Evolutionary conservation across 1,140 invertebrate species (phyloP), one percentile per base, ranked within the genome.

Genomic region (Aplysia californica): DNA sequence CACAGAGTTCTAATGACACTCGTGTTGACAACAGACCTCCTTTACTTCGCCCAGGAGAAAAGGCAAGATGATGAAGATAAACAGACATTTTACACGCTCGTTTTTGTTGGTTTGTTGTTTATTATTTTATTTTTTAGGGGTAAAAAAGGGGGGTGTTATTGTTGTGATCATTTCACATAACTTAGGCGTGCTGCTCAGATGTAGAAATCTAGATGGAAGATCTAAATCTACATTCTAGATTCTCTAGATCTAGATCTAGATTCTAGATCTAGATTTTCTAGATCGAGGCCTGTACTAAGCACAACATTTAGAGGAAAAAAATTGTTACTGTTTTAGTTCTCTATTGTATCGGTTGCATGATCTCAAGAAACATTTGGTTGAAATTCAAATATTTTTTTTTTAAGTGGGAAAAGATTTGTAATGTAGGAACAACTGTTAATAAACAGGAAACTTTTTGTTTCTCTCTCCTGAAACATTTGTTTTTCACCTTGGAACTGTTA

Each of bases 41-140:
- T 33, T 81, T 83, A 50, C 78, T 82, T 15, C 79, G 82, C 75
- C 85, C 85, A 36, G 82, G 85, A 67, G 85, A 87, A 81, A 80
- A 78, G 79, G 85, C 85, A 68, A 38, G 44, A 5, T n/a, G 23
- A 23, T 36, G 21, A 10, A 20, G 15, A 68, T 23, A n/a, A n/a
- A n/a, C n/a, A n/a, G n/a, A n/a, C n/a, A n/a, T n/a, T n/a, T n/a
- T n/a, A n/a, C n/a, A n/a, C n/a, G n/a, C n/a, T n/a, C n/a, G n/a
- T n/a, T n/a, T 5, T 31, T 50, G 21, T 3, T 20, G 2, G 10
- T 61, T 68, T 39, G 0, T 2, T 23, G 4, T 20, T 64, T 2
- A 41, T 58, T 29, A 21, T 44, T 59, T 71, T 23, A 44, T 3
- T 67, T 33, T 72, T 4, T 31, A 29, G 21, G 44, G 20, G 31